Percentiles rank a stretch among this genome's conserved stretches.
These are phyloP conservation scores for Antheraea mylitta DNA, from an alignment of 1,140 invertebrate species.

Conservation along the genomic window DNA sequence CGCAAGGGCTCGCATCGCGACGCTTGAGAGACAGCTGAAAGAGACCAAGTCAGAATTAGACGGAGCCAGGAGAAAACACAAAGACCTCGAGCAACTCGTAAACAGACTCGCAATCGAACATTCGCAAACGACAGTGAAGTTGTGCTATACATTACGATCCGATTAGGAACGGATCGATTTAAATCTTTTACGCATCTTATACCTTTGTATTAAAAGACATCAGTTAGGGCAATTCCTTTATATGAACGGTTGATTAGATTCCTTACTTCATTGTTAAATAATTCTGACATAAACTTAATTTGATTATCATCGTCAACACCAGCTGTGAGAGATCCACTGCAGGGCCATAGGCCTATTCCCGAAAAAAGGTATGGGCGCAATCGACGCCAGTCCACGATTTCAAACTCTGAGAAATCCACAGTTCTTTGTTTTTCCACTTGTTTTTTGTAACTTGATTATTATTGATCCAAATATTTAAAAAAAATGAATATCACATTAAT, in stretches of 20 bases:
- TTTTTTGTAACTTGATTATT: no score
- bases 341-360: no score
- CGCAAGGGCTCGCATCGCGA: slow-evolving; percentile 54
- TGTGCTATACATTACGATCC: slow-evolving; percentile 35
- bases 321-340: no score
- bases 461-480: no score
- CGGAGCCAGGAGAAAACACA: slow-evolving; percentile 34
- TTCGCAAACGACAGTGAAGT: slow-evolving; percentile 32
- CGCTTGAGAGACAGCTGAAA: slow-evolving; percentile 59
- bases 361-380: no score
- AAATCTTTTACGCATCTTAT: background rate
- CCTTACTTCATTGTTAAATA: background rate
- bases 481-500: no score
- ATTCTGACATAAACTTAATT: background rate
- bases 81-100: slow-evolving; percentile 48
- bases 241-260: background rate
- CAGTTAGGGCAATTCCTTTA: background rate
- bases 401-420: no score
- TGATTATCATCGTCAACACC: no score
- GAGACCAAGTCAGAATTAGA: slow-evolving; percentile 38
- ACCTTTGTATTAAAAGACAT: background rate
- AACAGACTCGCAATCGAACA: slow-evolving; percentile 32
- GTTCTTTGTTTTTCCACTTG: no score
- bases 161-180: slow-evolving; percentile 16
- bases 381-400: no score